Evolutionary conservation across 2,113 vertebrate genomes (phyloP), one percentile per base, ranked within the genome.

Genomic region (Acrocephalus arundinaceus): DNA sequence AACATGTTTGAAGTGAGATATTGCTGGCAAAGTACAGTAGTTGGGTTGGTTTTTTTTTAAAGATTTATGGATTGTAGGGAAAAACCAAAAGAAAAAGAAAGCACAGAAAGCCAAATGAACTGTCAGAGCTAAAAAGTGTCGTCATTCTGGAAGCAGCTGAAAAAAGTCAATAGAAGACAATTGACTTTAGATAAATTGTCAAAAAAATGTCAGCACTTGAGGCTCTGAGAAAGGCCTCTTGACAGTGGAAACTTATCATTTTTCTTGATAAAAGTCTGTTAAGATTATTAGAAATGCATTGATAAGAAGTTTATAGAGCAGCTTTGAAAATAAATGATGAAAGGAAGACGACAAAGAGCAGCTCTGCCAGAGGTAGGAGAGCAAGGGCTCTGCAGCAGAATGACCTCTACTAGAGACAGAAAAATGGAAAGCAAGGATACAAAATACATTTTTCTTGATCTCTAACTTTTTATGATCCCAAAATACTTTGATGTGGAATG

Each of bases 111-210:
- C 62, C 57, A 87, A 91, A 96, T 94, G 85, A 81, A 76, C 91
- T 95, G 91, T 90, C 88, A 94, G 86, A 92, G 67, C 81, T 91
- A 86, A 95, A 94, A 89, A 94, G 79, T 87, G 93, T 94, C 52
- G 18, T 96, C 85, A 81, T 96, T 94, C 52, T 83, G 65, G 79
- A 93, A 93, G 78, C 37, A 93, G 90, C 82, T 94, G 85, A 74
- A 89, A 90, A 96, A 96, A 96, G 92, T 94, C 94, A 94, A 94
- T 87, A 97, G 88, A 89, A 97, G 96, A 94, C 81, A 95, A 94
- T 86, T 96, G 95, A 92, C 77, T 96, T 96, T 45, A 97, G 93
- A 93, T 89, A 96, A 94, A 97, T 96, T 91, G 89, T 92, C 92
- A 90, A 93, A 96, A 91, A 88, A 62, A 39, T 58, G 75, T 94